A percentile compares a stretch with the other conserved stretches of the same genome.
These are phyloP conservation scores for Rhagologus leucostigma DNA, from an alignment of 2,113 vertebrate species.

Conservation along the genomic window DNA sequence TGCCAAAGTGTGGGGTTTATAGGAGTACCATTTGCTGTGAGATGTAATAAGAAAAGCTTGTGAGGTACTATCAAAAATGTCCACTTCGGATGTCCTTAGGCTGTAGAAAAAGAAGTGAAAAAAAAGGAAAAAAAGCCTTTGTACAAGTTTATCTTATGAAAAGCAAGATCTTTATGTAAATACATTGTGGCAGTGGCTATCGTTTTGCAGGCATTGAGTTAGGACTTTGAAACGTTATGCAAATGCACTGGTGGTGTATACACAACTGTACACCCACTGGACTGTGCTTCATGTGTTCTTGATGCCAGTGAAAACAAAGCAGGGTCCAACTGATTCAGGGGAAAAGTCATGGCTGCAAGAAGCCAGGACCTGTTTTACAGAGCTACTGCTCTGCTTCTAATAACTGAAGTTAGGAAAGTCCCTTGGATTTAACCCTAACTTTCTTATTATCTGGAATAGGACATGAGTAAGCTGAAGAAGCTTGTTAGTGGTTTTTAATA, in stretches of 20 bases:
- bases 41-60: not conserved
- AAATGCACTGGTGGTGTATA: slow-evolving; percentile 43
- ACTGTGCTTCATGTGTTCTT: slow-evolving; percentile 57
- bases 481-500: slow-evolving; percentile 19
- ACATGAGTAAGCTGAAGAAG: not conserved
- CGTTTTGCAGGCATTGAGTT: slow-evolving; percentile 1
- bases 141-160: slow-evolving; percentile 30
- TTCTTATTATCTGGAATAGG: not conserved
- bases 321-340: slow-evolving; percentile 40
- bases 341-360: slow-evolving; percentile 44
- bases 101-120: not conserved
- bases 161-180: slow-evolving; percentile 36
- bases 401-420: not conserved
- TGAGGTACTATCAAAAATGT: not conserved
- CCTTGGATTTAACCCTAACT: slow-evolving; percentile 26
- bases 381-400: slow-evolving; percentile 45
- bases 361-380: slow-evolving; percentile 27
- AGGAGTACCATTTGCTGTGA: not conserved
- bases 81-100: too few relatives aligned
- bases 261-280: slow-evolving; percentile 16
- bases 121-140: not conserved
- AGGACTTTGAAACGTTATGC: slow-evolving; percentile 58
- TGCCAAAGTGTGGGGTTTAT: not conserved
- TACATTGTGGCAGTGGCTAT: slow-evolving; percentile 39
- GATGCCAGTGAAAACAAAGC: slow-evolving; percentile 60